Base-by-base conservation (phyloP, 1,140 invertebrate species). In the Yoshiicerus persimilis region DNA sequence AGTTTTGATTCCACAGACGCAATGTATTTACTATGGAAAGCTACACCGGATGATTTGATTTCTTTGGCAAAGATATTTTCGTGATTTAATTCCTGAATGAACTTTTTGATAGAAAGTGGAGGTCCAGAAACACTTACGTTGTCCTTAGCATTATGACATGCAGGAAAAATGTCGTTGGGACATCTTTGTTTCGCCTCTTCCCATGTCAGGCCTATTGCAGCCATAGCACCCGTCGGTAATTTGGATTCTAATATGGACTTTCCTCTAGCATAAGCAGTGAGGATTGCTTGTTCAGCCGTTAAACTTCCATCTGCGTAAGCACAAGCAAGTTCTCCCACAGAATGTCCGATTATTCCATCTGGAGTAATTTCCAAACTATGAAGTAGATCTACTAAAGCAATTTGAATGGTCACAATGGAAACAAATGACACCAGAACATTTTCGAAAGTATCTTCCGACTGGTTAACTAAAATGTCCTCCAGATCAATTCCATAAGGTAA, bases 231-330 rank as follows among this genome's bases (percentile, higher is more conserved):
- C 36, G 93, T 92, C 94, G 92, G 62, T 4, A 88, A 41, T 75
- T 95, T 94, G 0, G 96, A 95, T 88, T 98, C 97, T 86, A 95
- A 91, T 89, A 99, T 97, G 91, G 96, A 96, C 90, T 95, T 95
- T 25, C 98, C 98, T 93, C 98, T 94, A 95, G 96, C 97, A 92
- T 97, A 99, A 41, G 98, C 98, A 80, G 97, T 96, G 84, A 98
- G 92, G 39, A 99, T 95, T 0, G 97, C 96, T 93, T 99, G 97
- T 92, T 99, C 97, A 1, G 95, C 95, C 13, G 97, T 99, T 89
- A 99, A 95, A 30, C 96, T 96, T 8, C 97, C 98, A 93, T 99
- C 98, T 62, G 98, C 98, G 93, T 99, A 99, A 11, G 97, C 98
- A 93, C 98, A 99, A 4, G 97, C 97, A 85, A 98, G 93, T 93